A percentile compares a stretch with the other conserved stretches of the same genome.
These are phyloP conservation scores for Speoplatyrhinus poulsoni DNA, from an alignment of 2,113 vertebrate genomes.

Conservation along the genomic window DNA sequence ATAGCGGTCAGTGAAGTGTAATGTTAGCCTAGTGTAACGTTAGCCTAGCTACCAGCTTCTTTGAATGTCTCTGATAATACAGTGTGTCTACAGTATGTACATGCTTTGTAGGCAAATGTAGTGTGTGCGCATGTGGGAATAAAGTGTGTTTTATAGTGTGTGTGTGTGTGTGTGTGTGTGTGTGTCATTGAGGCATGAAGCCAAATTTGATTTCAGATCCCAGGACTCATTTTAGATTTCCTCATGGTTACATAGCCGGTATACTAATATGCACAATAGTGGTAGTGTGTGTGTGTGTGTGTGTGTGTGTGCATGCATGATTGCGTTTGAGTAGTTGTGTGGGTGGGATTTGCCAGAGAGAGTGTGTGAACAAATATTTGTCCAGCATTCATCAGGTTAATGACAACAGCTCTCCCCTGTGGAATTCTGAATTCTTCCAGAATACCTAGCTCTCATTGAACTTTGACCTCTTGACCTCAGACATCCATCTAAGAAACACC, in stretches of 20 bases:
- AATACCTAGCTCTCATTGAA: constrained; percentile 3
- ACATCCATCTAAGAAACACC: not conserved
- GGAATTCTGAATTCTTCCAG: not conserved
- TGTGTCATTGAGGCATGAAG: constrained; percentile 12
- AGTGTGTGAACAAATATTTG: constrained; percentile 11
- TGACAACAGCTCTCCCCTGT: not conserved
- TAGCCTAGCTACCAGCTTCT: not conserved
- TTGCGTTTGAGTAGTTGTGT: not conserved
- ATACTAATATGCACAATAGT: constrained; percentile 22
- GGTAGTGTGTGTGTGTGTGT: constrained; percentile 11
- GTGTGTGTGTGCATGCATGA: not conserved
- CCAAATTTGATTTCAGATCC: constrained; percentile 5
- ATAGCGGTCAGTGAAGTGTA: too few species aligned
- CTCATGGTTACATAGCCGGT: constrained; percentile 20
- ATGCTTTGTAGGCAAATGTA: too few species aligned
- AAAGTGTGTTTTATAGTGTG: not conserved
- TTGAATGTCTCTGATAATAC: not conserved
- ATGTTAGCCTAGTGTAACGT: not conserved
- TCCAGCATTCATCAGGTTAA: not conserved
- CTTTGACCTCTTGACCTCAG: constrained; percentile 15
- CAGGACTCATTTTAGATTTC: constrained; percentile 24
- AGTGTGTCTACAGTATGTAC: not conserved
- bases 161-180: not conserved
- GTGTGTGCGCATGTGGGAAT: not conserved
- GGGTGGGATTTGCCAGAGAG: not conserved